Evolutionary conservation across 2,888 invertebrate species (phyloP).

Genomic region (Scaptomyza tumidula): DNA sequence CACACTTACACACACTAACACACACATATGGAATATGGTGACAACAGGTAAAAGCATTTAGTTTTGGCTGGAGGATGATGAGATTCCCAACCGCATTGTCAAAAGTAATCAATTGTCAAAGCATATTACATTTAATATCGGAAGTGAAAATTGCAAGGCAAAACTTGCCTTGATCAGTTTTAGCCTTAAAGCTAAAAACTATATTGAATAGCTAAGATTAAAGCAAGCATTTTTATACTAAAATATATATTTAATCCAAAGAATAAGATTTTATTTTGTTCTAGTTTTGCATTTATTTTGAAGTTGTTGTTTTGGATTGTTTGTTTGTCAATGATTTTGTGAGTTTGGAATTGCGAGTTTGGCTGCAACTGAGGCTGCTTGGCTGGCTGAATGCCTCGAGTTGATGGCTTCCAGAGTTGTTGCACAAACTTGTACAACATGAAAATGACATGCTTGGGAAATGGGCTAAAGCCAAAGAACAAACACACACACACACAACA

Average conservation of each 20-base stretch:
- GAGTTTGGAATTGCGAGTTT: conserved; percentile 32
- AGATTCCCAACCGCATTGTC: background rate
- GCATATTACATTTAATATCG: no score
- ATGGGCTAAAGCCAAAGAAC: conserved; percentile 45
- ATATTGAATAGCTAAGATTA: no score
- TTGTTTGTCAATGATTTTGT: conserved; percentile 45
- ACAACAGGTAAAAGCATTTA: background rate
- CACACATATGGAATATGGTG: no score
- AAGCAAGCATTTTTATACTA: no score
- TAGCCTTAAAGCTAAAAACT: no score
- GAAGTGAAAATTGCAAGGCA: no score
- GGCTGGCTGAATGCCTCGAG: conserved; percentile 32
- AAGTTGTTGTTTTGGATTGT: conserved; percentile 21
- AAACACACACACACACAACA: conserved; percentile 14
- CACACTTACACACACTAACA: background rate
- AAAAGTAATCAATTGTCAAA: background rate
- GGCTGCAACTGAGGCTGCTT: conserved; percentile 19
- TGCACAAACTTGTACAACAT: conserved; percentile 70
- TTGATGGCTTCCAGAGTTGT: conserved; percentile 67
- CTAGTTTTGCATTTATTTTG: no score
- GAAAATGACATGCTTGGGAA: conserved; percentile 65
- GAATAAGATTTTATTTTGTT: no score
- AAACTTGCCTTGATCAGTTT: no score
- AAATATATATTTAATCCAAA: no score
- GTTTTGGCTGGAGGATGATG: background rate